Evolutionary conservation across 2,888 invertebrate species (phyloP).

Genomic region (Xestia rhomboidea): DNA sequence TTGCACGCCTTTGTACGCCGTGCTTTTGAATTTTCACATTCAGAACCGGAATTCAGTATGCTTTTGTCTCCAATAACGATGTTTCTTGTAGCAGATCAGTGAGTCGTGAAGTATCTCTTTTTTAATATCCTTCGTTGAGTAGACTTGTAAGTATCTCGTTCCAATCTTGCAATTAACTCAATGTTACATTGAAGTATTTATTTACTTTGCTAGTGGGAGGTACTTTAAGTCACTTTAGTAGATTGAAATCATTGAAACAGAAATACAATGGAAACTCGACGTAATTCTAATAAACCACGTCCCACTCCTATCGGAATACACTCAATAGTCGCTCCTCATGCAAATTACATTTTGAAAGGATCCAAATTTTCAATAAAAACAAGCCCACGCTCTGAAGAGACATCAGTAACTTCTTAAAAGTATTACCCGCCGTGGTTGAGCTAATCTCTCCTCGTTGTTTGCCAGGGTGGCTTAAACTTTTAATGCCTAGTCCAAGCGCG

Average conservation of each 20-base stretch:
- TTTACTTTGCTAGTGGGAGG: slow-evolving; percentile 6
- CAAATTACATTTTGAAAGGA: slow-evolving; percentile 74
- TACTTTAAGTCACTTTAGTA: slow-evolving; percentile 2
- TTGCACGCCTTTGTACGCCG: slow-evolving; percentile 25
- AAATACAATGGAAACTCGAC: slow-evolving; percentile 46
- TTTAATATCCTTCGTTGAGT: background rate
- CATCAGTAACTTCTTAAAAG: slow-evolving; percentile 76
- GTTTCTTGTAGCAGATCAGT: background rate
- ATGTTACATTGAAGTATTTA: background rate
- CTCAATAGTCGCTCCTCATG: slow-evolving; percentile 68
- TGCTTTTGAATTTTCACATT: slow-evolving; percentile 11
- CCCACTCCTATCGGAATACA: slow-evolving; percentile 37
- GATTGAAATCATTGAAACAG: slow-evolving; percentile 42
- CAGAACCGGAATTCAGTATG: slow-evolving; percentile 3
- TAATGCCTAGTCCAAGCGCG: slow-evolving; percentile 47
- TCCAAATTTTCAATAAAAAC: slow-evolving; percentile 74
- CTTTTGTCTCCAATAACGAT: background rate
- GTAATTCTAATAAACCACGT: slow-evolving; percentile 45
- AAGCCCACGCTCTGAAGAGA: slow-evolving; percentile 69
- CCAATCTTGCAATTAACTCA: background rate
- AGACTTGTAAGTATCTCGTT: background rate
- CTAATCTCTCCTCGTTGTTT: slow-evolving; percentile 63
- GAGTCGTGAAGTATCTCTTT: background rate
- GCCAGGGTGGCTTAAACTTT: slow-evolving; percentile 61
- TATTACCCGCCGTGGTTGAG: slow-evolving; percentile 66